phyloP scores from a whole-genome alignment of 2,888 invertebrate genomes.

The Apodemia zela region DNA sequence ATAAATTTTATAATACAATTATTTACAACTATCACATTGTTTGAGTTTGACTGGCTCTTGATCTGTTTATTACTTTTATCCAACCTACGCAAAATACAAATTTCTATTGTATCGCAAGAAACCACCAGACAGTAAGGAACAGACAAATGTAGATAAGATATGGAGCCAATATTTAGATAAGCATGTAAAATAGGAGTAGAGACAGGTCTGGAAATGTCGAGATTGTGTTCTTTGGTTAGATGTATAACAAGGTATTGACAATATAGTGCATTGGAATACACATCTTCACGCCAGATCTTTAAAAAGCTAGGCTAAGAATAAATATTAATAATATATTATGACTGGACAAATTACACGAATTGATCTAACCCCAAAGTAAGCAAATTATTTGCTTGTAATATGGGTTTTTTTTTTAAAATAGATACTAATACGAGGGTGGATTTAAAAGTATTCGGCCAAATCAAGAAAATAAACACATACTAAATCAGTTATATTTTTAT shows the following conservation, averaged over 20 bases:
- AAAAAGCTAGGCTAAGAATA: too few species aligned
- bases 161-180: slow-evolving; percentile 14
- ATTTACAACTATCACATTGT: slow-evolving; percentile 8
- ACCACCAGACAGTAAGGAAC: slow-evolving; percentile 15
- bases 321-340: too few species aligned
- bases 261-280: not conserved
- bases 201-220: slow-evolving; percentile 4
- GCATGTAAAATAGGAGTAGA: slow-evolving; percentile 1
- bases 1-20: slow-evolving; percentile 1
- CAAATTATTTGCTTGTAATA: too few species aligned
- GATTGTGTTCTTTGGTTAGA: not conserved
- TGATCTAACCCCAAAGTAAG: too few species aligned
- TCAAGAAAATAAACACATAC: too few species aligned
- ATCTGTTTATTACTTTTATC: slow-evolving; percentile 14
- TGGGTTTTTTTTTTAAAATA: too few species aligned
- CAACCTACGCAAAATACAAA: slow-evolving; percentile 14
- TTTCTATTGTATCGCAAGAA: slow-evolving; percentile 11
- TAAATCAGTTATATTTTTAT: too few species aligned
- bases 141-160: slow-evolving; percentile 15
- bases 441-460: too few species aligned
- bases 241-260: not conserved
- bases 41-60: not conserved
- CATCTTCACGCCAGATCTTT: too few species aligned
- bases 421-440: too few species aligned
- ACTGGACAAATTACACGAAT: too few species aligned